Conservation (phyloP, 1,140 invertebrate genomes). For the Saxidomus purpurata region DNA sequence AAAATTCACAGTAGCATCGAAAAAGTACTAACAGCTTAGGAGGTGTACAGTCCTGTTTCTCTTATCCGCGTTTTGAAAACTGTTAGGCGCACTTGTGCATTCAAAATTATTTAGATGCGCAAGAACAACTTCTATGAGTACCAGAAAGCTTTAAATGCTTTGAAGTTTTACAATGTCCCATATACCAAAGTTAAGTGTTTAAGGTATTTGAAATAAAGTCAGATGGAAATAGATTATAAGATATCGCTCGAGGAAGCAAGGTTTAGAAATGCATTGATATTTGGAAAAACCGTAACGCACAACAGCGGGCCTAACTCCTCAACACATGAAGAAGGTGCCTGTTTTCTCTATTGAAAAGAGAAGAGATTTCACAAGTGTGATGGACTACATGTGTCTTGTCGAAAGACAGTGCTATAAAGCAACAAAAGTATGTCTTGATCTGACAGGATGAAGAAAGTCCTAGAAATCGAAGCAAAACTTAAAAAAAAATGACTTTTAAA, state of each 20-base stretch:
- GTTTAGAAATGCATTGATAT: background rate
- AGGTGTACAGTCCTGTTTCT: conserved; percentile 4
- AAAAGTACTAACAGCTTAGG: background rate
- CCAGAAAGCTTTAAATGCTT: background rate
- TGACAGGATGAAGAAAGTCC: background rate
- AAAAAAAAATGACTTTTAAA: too few species aligned
- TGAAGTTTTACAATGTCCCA: conserved; percentile 2
- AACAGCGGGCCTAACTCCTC: background rate
- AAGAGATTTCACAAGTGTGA: conserved; percentile 14
- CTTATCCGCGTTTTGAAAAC: conserved; percentile 8
- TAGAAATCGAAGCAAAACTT: background rate
- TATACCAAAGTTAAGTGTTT: conserved; percentile 31
- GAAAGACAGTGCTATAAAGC: conserved; percentile 8
- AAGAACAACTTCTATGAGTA: conserved; percentile 18
- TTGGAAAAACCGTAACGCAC: background rate
- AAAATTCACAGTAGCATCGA: background rate
- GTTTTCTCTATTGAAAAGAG: conserved; percentile 16
- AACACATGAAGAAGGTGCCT: background rate
- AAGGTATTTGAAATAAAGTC: background rate
- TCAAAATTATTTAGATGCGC: conserved; percentile 19
- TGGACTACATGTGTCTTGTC: background rate
- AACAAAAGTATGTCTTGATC: background rate
- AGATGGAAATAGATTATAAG: background rate
- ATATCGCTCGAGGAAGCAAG: background rate
- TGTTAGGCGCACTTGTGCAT: background rate